Base-by-base conservation (phyloP, 2,888 invertebrate species). In the Stomorhina lunata region DNA sequence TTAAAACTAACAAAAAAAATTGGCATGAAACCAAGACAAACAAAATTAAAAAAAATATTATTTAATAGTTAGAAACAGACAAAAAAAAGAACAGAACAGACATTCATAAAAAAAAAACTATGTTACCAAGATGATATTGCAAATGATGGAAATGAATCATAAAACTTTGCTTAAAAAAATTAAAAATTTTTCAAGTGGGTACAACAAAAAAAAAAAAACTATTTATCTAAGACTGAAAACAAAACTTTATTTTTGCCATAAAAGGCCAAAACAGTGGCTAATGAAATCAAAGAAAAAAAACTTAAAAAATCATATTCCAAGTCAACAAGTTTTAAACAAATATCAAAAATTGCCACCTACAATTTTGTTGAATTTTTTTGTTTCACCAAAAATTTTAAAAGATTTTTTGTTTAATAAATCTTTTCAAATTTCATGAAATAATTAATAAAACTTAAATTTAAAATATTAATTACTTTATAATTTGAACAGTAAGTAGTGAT, bases 221-320 rank as follows among this genome's bases (percentile, higher is more conserved):
- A n/a, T n/a, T n/a, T n/a, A n/a, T n/a, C n/a, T n/a, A n/a, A n/a
- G n/a, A n/a, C n/a, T n/a, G n/a, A n/a, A n/a, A n/a, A n/a, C n/a
- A n/a, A n/a, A n/a, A n/a, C n/a, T n/a, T n/a, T n/a, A n/a, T n/a
- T n/a, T n/a, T n/a, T n/a, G n/a, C 68, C 40, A 68, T 55, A 68
- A 55, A 40, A 55, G 68, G 53, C 15, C 12, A 53, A 55, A 53
- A 68, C 68, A 53, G 68, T 68, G 68, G 68, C 68, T 68, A 68
- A 68, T 53, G 27, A 48, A 43, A 2, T 27, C 17, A 32, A 45
- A 9, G 25, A 17, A 12, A 4, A 50, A 27, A 25, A 6, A 9
- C 15, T 22, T 20, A 22, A 2, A 45, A 27, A 12, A 3, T 50
- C 2, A 27, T 9, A 22, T 45, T 45, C 20, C 1, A 22, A 12